phyloP scores from a whole-genome alignment of 2,113 vertebrate genomes.

The Ceratotherium simum region DNA sequence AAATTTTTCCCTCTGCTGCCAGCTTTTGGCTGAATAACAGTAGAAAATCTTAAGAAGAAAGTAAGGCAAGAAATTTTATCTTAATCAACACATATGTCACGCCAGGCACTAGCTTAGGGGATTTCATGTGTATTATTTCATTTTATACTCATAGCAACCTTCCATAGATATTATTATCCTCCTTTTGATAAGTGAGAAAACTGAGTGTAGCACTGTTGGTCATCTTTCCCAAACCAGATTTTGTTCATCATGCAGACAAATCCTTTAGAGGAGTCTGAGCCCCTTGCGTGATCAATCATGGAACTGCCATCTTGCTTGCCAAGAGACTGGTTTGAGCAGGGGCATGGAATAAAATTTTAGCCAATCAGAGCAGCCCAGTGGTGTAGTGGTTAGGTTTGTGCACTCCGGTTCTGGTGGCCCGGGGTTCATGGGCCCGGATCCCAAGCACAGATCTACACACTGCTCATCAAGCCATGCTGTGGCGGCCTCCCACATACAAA shows the following conservation, averaged over 20 bases:
- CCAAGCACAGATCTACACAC: too few relatives aligned
- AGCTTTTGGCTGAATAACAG: neutral
- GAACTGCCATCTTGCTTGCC: neutral
- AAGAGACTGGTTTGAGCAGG: neutral
- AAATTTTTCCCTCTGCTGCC: constrained; percentile 29
- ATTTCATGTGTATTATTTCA: constrained; percentile 3
- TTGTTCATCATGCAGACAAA: neutral
- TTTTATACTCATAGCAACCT: neutral
- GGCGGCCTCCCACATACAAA: too few relatives aligned
- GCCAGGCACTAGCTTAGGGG: neutral
- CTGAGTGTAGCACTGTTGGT: neutral
- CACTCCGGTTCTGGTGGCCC: too few relatives aligned
- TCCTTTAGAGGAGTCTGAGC: neutral
- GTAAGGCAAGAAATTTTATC: neutral
- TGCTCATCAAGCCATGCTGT: too few relatives aligned
- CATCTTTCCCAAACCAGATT: neutral
- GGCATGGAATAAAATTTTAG: neutral
- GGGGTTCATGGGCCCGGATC: too few relatives aligned
- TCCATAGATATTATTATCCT: neutral
- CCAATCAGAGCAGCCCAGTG: neutral
- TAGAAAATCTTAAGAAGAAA: neutral
- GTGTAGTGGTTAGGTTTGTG: too few relatives aligned
- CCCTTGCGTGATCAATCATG: neutral
- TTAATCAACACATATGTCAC: neutral
- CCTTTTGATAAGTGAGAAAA: neutral